Evolutionary conservation across 2,113 vertebrate genomes (phyloP).

Genomic region (Phasianus colchicus): DNA sequence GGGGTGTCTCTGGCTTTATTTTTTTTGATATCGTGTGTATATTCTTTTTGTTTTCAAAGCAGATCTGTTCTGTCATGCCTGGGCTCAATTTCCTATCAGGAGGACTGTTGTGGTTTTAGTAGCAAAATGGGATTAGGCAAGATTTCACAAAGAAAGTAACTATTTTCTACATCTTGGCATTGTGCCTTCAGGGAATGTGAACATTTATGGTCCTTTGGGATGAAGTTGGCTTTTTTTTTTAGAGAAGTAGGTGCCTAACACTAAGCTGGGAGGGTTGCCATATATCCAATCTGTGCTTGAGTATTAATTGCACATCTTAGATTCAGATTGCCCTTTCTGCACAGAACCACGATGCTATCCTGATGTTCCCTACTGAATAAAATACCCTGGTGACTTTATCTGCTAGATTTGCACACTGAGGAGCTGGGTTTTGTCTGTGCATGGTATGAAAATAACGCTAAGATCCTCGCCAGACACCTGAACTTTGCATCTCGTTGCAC

Average conservation of each 20-base stretch:
- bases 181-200: not conserved
- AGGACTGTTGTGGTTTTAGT: not conserved
- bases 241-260: not conserved
- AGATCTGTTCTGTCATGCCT: not conserved
- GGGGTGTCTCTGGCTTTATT: not conserved
- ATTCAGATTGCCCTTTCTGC: not conserved
- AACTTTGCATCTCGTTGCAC: rapidly evolving
- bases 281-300: not conserved
- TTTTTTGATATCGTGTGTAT: not conserved
- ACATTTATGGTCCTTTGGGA: constrained; percentile 1
- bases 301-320: constrained; percentile 27
- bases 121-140: constrained; percentile 23
- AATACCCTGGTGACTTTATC: not conserved
- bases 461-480: not conserved
- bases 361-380: not conserved
- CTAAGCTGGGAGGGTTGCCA: constrained; percentile 18
- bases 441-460: not conserved
- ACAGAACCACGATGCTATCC: not conserved
- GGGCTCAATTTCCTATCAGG: not conserved
- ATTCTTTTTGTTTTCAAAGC: not conserved
- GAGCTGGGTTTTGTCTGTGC: not conserved
- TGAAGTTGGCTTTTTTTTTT: constrained; percentile 21
- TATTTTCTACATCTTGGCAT: not conserved
- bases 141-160: constrained; percentile 13
- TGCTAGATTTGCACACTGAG: rapidly evolving